These are phyloP conservation scores for Callithrix jacchus DNA, from an alignment of 2,113 vertebrate genomes.

Conservation along the genomic window DNA sequence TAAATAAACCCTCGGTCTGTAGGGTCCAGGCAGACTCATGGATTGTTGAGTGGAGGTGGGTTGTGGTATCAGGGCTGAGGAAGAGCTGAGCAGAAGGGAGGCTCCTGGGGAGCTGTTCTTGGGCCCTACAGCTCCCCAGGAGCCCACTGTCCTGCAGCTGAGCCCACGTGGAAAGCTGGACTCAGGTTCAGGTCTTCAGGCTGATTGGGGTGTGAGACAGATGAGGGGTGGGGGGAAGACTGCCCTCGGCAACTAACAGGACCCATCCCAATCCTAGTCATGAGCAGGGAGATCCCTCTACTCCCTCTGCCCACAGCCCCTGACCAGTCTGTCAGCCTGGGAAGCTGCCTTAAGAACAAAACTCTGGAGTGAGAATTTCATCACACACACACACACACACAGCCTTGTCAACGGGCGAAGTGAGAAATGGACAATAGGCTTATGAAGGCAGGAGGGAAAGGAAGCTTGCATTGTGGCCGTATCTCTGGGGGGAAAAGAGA, in stretches of 20 bases:
- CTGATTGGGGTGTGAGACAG: neutral
- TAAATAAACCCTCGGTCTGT: neutral
- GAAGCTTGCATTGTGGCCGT: neutral
- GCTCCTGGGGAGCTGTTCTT: neutral
- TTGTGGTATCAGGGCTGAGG: neutral
- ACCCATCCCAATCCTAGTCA: neutral
- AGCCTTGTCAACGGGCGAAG: neutral
- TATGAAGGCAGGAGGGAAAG: neutral
- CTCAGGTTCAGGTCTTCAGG: neutral
- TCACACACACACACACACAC: neutral
- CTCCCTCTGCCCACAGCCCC: neutral
- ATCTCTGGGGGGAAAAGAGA: neutral
- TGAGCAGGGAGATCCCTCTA: neutral
- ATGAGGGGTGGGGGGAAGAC: neutral
- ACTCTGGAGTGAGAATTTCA: neutral
- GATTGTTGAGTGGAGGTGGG: neutral
- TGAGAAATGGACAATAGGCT: neutral
- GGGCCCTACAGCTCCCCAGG: neutral
- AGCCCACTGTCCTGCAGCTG: neutral
- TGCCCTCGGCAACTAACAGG: neutral
- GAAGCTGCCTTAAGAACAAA: neutral
- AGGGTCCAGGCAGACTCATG: neutral
- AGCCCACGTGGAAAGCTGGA: neutral
- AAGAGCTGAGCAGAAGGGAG: neutral
- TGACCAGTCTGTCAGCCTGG: neutral